These are phyloP conservation scores for Aradus depressus DNA, from an alignment of 2,888 invertebrate species.

Conservation along the genomic window DNA sequence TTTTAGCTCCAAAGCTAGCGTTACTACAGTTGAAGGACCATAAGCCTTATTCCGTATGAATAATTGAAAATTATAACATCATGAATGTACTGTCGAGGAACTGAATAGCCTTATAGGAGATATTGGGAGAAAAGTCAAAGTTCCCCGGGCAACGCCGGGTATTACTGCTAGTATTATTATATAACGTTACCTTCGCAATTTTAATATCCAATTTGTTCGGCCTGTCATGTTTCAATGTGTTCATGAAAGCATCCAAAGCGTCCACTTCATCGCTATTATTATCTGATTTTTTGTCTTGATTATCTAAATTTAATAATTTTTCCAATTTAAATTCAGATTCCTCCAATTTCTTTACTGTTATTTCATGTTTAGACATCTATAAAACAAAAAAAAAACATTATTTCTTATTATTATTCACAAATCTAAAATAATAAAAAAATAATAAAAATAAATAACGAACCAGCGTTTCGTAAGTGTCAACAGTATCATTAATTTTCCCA, in stretches of 20 bases:
- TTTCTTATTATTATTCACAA: slow-evolving; percentile 29
- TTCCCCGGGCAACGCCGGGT: too few species aligned
- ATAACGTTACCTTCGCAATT: slow-evolving; percentile 41
- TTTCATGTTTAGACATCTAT: slow-evolving; percentile 50
- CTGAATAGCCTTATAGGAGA: too few species aligned
- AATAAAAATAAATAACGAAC: slow-evolving; percentile 28
- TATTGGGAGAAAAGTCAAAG: too few species aligned
- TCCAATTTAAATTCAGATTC: slow-evolving; percentile 33
- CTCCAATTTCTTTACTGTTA: slow-evolving; percentile 42
- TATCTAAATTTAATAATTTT: slow-evolving; percentile 36
- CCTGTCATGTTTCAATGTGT: slow-evolving; percentile 47
- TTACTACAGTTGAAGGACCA: too few species aligned
- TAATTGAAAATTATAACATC: too few species aligned
- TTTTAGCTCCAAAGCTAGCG: too few species aligned
- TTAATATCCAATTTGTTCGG: slow-evolving; percentile 55
- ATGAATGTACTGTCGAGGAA: too few species aligned
- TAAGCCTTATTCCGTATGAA: too few species aligned
- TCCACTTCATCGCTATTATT: slow-evolving; percentile 46
- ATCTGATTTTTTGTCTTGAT: slow-evolving; percentile 33
- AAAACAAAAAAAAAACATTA: slow-evolving; percentile 26
- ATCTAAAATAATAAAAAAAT: slow-evolving; percentile 12
- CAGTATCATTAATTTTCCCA: slow-evolving; percentile 43
- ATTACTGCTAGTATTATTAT: too few species aligned
- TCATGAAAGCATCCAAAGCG: slow-evolving; percentile 77
- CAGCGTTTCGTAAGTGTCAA: slow-evolving; percentile 44